Base-by-base conservation (phyloP, 1,140 invertebrate genomes). In the Saccostrea glomerata region DNA sequence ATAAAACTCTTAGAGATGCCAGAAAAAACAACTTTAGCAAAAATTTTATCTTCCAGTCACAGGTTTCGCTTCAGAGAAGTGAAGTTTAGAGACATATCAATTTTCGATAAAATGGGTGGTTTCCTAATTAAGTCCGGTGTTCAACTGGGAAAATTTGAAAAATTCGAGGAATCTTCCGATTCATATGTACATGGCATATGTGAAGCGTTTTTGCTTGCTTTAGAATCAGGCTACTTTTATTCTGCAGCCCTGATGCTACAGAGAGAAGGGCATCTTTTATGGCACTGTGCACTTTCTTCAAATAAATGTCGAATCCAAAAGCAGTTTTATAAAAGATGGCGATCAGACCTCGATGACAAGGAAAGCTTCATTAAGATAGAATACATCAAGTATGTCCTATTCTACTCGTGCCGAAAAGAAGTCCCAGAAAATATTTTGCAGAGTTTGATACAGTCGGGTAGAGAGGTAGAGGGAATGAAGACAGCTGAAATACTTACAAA, bases 241-340 rank as follows among this genome's bases (percentile, higher is more conserved):
- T 47, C 86, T 30, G 89, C 86, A 5, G 70, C 63, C 56, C 4
- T 12, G 2, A 60, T 89, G 25, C 63, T 89, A 9, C 30, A 58
- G 3, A 89, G 87, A 23, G 47, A 83, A 6, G 66, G 40, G 0
- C 40, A 84, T 82, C 54, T 85, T 7, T 7, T 89, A 13, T 89
- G 89, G 89, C 58, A 70, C n/a, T 89, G 89, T 82, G 86, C 83
- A 66, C 25, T 87, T 25, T 77, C 83, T 12, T 54, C 54, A 5
- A 82, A 47, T 30, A 84, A 47, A 25, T 89, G 89, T 58, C 20
- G 17, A 20, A 63, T 87, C 40, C 89, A 89, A 56, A 60, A 60
- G 56, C 23, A 54, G 0, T 89, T 89, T 55, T 55, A 23, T 36
- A 87, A 82, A 58, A 20, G 0, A 13, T 63, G 73, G 40, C 20